Evolutionary conservation across 2,888 invertebrate species (phyloP), one percentile per base, ranked within the genome.

Genomic region (Ceramica pisi): DNA sequence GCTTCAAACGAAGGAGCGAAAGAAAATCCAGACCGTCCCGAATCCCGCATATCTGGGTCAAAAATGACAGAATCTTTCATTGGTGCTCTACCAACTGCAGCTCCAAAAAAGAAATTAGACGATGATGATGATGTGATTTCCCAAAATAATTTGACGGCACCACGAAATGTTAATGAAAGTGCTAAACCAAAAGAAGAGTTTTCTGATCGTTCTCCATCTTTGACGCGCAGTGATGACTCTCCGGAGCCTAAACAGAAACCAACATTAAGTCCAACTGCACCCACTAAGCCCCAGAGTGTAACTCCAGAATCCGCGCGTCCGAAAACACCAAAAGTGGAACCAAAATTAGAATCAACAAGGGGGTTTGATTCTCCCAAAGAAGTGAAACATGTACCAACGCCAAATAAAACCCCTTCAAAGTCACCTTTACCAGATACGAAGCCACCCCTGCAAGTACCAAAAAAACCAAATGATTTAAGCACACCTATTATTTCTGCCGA

Each of bases 41-140:
- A 96, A 83, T 96, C 96, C 31, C 92, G 96, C n/a, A 80, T 96
- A 21, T 90, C 94, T 48, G 94, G 92, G 23, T 93, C 95, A 16
- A 96, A 94, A 91, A 96, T 96, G 96, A 92, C 95, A 31, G 96
- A 96, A 82, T 96, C 96, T 9, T 93, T 96, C 78, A 94, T 96
- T 71, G 95, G 96, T 38, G 91, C 93, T 48, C 78, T 96, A 72
- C 92, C 96, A 59, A 92, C 90, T 50, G 78, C 92, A 66, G 88
- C 89, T 26, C 89, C 90, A 31, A 94, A 93, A 84, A 94, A 94
- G 83, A 94, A 92, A 78, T 60, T 84, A 53, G 96, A 96, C 67
- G 96, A 96, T 78, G 93, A 96, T 77, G 96, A 95, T 82, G 96
- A 95, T 75, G 95, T 96, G 0, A 89, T 96, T 67, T 88, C 87